phyloP scores from a whole-genome alignment of 2,113 vertebrate species.

The Microtus montanus region DNA sequence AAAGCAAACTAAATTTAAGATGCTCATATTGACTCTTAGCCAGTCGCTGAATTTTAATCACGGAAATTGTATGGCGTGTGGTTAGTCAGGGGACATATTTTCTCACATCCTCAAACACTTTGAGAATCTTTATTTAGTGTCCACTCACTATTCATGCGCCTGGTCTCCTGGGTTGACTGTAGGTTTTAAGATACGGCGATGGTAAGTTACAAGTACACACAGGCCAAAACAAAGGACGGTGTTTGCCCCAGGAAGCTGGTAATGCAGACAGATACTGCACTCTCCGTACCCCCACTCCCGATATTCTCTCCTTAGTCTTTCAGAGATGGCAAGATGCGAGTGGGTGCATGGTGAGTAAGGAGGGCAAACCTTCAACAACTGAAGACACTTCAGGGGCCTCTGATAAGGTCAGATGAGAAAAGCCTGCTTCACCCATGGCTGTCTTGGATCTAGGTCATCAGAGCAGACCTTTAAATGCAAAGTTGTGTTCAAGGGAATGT shows the following conservation, averaged over 20 bases:
- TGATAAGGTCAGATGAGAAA: background rate
- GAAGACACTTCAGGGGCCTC: background rate
- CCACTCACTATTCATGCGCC: background rate
- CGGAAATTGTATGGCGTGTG: background rate
- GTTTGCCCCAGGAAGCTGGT: background rate
- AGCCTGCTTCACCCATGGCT: background rate
- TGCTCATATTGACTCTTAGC: background rate
- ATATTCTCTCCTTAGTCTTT: background rate
- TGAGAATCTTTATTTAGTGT: background rate
- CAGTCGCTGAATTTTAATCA: background rate
- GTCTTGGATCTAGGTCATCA: background rate
- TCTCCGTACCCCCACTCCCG: too few relatives aligned
- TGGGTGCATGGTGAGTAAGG: background rate
- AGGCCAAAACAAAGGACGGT: background rate
- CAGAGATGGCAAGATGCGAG: too few relatives aligned
- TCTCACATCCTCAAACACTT: background rate
- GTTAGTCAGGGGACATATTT: background rate
- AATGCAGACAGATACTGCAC: accelerated
- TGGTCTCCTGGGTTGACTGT: background rate
- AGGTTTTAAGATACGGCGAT: background rate
- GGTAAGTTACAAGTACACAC: background rate
- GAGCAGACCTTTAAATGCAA: background rate
- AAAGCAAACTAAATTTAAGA: background rate
- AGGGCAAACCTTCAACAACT: too few relatives aligned
- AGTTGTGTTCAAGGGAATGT: background rate